phyloP scores from a whole-genome alignment of 2,113 vertebrate species.

The Phoenicopterus ruber region DNA sequence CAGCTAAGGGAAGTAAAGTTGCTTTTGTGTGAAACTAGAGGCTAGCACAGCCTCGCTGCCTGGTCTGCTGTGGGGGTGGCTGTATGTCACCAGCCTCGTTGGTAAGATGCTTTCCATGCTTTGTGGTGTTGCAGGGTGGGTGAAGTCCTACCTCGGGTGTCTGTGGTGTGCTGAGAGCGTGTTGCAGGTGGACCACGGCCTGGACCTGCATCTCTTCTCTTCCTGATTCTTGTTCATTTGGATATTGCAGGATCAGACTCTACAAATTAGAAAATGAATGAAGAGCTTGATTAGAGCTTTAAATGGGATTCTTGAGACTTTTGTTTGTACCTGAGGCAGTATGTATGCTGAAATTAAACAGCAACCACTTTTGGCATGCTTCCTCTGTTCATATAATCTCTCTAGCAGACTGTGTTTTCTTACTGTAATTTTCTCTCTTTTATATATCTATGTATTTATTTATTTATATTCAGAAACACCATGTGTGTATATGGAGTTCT shows the following conservation, averaged over 20 bases:
- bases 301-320: conserved; percentile 57
- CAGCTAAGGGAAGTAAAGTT: background rate
- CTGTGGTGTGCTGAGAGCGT: background rate
- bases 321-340: conserved; percentile 62
- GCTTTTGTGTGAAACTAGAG: background rate
- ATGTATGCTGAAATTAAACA: conserved; percentile 54
- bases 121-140: background rate
- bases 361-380: conserved; percentile 40
- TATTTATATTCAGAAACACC: background rate
- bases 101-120: background rate
- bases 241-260: background rate
- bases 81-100: background rate
- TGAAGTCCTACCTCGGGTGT: background rate
- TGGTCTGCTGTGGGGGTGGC: background rate
- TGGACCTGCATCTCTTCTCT: background rate
- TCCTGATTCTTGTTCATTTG: background rate
- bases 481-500: background rate
- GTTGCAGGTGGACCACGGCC: background rate
- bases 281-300: conserved; percentile 43
- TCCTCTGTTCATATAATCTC: conserved; percentile 38
- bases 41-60: background rate
- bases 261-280: conserved; percentile 48
- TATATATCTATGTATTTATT: background rate
- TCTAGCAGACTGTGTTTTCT: conserved; percentile 3
- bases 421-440: background rate